Evolutionary conservation across 2,888 invertebrate genomes (phyloP).

Genomic region (Sesia bembeciformis): DNA sequence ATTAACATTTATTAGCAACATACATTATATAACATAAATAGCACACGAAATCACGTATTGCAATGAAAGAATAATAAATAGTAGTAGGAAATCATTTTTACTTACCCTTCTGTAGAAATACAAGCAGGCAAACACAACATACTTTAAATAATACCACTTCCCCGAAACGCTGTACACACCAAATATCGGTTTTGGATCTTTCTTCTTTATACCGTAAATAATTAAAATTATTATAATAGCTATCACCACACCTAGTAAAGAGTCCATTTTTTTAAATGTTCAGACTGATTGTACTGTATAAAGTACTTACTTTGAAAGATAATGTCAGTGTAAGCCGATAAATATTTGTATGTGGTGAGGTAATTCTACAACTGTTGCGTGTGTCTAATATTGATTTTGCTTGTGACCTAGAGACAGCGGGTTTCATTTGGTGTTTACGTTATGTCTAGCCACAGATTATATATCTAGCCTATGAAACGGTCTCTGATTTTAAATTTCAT

Average conservation of each 20-base stretch:
- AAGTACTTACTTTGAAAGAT: background rate
- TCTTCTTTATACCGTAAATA: constrained; percentile 29
- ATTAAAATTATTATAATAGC: constrained; percentile 26
- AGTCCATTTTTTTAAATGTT: background rate
- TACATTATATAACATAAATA: too few relatives aligned
- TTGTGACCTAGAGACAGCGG: too few relatives aligned
- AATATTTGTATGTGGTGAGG: too few relatives aligned
- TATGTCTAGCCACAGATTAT: too few relatives aligned
- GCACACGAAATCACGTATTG: too few relatives aligned
- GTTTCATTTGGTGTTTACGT: too few relatives aligned
- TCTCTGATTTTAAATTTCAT: too few relatives aligned
- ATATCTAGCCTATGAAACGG: too few relatives aligned
- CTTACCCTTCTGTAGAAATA: constrained; percentile 73
- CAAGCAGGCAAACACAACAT: constrained; percentile 64
- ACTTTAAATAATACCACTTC: constrained; percentile 78
- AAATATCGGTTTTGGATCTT: constrained; percentile 66
- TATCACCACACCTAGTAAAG: constrained; percentile 2
- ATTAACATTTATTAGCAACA: too few relatives aligned
- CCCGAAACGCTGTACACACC: constrained; percentile 77
- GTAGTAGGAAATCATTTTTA: background rate
- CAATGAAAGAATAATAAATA: too few relatives aligned
- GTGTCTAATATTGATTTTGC: too few relatives aligned
- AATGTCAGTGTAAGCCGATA: background rate
- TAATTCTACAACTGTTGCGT: too few relatives aligned
- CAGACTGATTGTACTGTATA: background rate